phyloP scores from a whole-genome alignment of 2,888 invertebrate species.

The Ophraella communa region DNA sequence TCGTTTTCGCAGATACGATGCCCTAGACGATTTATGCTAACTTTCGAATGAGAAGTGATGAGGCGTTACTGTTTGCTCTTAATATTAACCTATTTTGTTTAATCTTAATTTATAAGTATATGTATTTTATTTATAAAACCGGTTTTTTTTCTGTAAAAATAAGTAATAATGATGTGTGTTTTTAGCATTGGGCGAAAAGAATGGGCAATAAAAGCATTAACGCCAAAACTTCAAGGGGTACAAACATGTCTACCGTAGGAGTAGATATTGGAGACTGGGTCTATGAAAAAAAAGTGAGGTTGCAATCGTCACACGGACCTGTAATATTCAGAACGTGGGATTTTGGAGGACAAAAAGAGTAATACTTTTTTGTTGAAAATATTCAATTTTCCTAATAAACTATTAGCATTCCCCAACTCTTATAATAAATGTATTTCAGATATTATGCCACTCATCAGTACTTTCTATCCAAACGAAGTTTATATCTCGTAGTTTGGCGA shows the following conservation, averaged over 20 bases:
- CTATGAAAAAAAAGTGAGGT: conserved; percentile 83
- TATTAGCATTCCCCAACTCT: not conserved
- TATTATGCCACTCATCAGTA: conserved; percentile 99
- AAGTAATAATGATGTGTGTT: too few species aligned
- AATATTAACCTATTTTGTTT: too few species aligned
- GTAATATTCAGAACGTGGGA: conserved; percentile 97
- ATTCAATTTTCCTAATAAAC: not conserved
- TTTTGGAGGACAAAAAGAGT: conserved; percentile 97
- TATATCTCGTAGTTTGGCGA: conserved; percentile 95
- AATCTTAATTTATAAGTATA: too few species aligned
- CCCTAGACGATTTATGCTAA: too few species aligned
- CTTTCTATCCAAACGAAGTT: conserved; percentile 91
- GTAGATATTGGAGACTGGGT: conserved; percentile 97
- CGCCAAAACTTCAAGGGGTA: conserved; percentile 76
- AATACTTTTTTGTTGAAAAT: conserved; percentile 42
- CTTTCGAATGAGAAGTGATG: too few species aligned
- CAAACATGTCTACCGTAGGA: conserved; percentile 93
- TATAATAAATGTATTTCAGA: conserved; percentile 52
- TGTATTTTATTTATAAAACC: too few species aligned
- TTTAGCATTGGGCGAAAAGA: conserved; percentile 90
- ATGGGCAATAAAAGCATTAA: conserved; percentile 90
- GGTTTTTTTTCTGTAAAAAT: too few species aligned
- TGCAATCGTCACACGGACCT: conserved; percentile 77
- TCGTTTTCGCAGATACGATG: too few species aligned
- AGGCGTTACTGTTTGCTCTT: too few species aligned